A percentile compares a stretch with the other conserved stretches of the same genome.
Evolutionary conservation across 1,140 invertebrate species (phyloP).

Genomic region (Cotesia vestalis): DNA sequence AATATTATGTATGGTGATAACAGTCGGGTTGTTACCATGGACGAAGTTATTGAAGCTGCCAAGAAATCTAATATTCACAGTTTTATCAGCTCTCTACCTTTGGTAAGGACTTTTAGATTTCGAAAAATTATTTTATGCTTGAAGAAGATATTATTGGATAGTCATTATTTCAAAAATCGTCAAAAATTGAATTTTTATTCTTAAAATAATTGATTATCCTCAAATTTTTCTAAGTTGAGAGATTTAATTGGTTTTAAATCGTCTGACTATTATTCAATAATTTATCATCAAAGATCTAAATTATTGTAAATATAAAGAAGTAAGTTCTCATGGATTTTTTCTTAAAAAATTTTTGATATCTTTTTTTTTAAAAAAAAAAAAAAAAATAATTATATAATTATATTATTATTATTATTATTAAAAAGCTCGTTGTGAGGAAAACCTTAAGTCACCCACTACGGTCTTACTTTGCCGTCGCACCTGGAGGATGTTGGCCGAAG

Average conservation of each 20-base stretch:
- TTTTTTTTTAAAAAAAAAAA: background rate
- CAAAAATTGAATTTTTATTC: too few species aligned
- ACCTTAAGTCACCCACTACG: slow-evolving; percentile 51
- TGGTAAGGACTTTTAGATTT: slow-evolving; percentile 65
- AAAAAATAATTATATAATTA: background rate
- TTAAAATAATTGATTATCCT: too few species aligned
- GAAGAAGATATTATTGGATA: too few species aligned
- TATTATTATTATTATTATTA: background rate
- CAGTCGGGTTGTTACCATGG: slow-evolving; percentile 70
- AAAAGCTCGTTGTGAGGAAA: slow-evolving; percentile 25
- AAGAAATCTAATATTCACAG: slow-evolving; percentile 87
- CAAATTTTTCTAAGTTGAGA: too few species aligned
- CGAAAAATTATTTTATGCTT: too few species aligned
- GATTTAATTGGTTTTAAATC: too few species aligned
- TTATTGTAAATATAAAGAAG: too few species aligned
- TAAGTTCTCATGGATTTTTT: too few species aligned
- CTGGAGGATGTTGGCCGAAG: slow-evolving; percentile 86
- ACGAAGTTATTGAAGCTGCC: slow-evolving; percentile 83
- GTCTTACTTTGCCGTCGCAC: slow-evolving; percentile 68
- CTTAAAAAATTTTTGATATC: too few species aligned
- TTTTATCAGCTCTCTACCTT: slow-evolving; percentile 83
- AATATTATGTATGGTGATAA: slow-evolving; percentile 92
- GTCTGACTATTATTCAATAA: too few species aligned
- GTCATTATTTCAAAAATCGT: too few species aligned
- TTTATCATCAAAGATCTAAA: too few species aligned